A percentile compares a stretch with the other conserved stretches of the same genome.
These are phyloP conservation scores for Phylloscopus trochiloides DNA, from an alignment of 2,113 vertebrate species.

Conservation along the genomic window DNA sequence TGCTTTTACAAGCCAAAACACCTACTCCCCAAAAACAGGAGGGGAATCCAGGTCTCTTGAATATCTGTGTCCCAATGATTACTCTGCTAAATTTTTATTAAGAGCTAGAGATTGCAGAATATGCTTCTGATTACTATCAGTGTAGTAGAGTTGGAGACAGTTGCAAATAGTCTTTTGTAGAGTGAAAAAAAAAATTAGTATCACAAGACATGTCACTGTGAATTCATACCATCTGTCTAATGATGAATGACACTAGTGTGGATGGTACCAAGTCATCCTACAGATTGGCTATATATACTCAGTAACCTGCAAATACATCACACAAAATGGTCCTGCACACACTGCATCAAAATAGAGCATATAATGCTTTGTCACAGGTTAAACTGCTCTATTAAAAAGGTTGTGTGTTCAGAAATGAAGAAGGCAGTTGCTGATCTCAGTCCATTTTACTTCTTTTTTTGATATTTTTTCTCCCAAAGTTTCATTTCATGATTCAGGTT, in stretches of 20 bases:
- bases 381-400: not conserved
- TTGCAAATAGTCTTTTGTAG: not conserved
- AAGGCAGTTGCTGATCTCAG: not conserved
- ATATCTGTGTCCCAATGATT: not conserved
- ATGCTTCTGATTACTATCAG: not conserved
- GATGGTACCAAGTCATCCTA: slow-evolving; percentile 6
- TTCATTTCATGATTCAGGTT: not conserved
- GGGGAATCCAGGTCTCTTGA: not conserved
- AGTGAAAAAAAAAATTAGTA: not conserved
- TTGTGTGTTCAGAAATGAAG: not conserved
- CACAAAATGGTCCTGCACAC: not conserved
- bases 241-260: not conserved
- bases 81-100: not conserved
- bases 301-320: not conserved
- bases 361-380: not conserved
- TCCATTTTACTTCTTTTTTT: not conserved
- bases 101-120: not conserved
- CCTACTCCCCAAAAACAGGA: not conserved
- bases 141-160: not conserved
- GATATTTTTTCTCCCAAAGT: not conserved
- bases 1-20: not conserved
- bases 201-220: not conserved
- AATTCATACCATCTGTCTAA: slow-evolving; percentile 14
- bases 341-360: not conserved
- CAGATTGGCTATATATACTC: not conserved